Base-by-base conservation (phyloP, 2,888 invertebrate genomes). In the Xanthorhoe designata region DNA sequence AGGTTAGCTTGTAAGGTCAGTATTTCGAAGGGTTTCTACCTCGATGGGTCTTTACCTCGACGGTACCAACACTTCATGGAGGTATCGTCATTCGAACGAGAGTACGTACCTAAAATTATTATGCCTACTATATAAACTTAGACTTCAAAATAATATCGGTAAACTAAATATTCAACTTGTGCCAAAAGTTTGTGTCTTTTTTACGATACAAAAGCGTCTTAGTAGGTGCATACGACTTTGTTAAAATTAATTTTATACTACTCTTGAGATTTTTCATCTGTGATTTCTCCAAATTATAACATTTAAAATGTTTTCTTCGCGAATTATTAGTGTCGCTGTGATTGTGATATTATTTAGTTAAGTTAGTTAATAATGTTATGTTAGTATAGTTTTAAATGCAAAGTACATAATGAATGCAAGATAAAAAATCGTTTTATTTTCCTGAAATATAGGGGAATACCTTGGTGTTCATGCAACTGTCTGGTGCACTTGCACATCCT, bases 291-390 rank as follows among this genome's bases (percentile, higher is more conserved):
- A 69, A 69, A 64, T 38, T 60, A 60, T 45, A 42, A 56, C 50
- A 58, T 68, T 57, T 50, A 49, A 69, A 68, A 71, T 69, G 68
- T 66, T 69, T 65, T 50, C 73, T 71, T 74, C 52, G 65, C 32
- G 53, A 68, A 64, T 67, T 66, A 66, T 32, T 74, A 79, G 82
- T 88, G 85, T 89, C 86, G 87, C 88, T 90, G 88, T 89, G 87
- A 90, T 89, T 64, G 92, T 92, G 92, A 92, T 92, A 92, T 90
- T 91, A 91, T 75, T 83, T 85, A 89, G 85, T 78, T 89, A 86
- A 80, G 82, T 79, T 85, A 84, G 61, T 55, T 73, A 78, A 66
- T 59, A 76, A 64, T 76, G 60, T 75, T 42, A 74, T 67, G 24
- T 74, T 64, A 58, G 61, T 75, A 65, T 80, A 78, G 80, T 78